A percentile compares a stretch with the other conserved stretches of the same genome.
phyloP scores from a whole-genome alignment of 2,113 vertebrate genomes.

The Actinemys pallida region DNA sequence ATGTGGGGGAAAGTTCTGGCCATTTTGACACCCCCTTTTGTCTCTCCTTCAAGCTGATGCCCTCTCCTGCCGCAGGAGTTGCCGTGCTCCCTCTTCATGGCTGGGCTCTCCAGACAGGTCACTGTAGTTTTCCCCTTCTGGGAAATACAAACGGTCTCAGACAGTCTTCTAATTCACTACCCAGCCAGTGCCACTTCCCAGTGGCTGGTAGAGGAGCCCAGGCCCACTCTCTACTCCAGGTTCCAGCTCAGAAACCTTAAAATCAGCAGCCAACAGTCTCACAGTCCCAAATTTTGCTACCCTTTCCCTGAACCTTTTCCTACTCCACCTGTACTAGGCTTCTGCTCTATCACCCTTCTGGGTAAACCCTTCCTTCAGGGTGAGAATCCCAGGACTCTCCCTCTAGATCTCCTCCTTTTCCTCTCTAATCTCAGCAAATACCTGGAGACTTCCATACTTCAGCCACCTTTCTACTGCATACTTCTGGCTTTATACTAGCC shows the following conservation, averaged over 20 bases:
- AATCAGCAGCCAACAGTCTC: neutral
- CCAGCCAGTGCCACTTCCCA: neutral
- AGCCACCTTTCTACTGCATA: neutral
- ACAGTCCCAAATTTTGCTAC: neutral
- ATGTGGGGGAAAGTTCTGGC: neutral
- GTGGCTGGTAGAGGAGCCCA: neutral
- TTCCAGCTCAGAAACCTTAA: neutral
- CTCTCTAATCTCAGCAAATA: neutral
- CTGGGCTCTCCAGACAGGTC: neutral
- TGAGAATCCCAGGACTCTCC: neutral
- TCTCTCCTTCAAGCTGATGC: neutral
- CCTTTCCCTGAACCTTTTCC: neutral
- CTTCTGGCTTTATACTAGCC: neutral
- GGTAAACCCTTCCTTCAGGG: neutral
- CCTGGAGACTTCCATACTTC: neutral
- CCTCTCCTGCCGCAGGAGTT: neutral
- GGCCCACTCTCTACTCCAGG: neutral
- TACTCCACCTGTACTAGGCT: neutral
- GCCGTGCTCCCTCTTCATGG: no score
- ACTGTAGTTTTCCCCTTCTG: neutral
- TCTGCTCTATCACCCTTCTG: neutral
- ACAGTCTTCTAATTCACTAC: neutral
- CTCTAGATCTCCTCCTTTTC: neutral
- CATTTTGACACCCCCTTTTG: neutral
- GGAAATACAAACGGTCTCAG: neutral